Evolutionary conservation across 2,888 invertebrate species (phyloP).

Genomic region (Proisotoma minuta): DNA sequence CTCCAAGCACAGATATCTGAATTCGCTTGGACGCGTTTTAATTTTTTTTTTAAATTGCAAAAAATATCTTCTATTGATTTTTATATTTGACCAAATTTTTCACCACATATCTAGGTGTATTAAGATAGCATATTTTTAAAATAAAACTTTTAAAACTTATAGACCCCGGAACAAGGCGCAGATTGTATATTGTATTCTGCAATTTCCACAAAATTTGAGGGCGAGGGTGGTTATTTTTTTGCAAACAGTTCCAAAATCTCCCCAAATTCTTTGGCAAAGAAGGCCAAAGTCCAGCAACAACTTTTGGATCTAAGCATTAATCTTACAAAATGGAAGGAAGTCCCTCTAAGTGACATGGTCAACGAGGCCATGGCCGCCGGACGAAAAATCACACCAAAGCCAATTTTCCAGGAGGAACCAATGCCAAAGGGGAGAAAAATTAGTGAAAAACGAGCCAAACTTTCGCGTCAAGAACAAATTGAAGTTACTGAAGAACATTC

Average conservation of each 20-base stretch:
- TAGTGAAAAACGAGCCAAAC: not conserved
- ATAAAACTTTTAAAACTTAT: no score
- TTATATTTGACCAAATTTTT: no score
- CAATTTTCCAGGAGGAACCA: not conserved
- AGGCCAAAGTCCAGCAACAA: constrained; percentile 60
- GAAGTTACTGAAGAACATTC: no score
- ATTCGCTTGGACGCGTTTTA: no score
- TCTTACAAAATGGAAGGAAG: constrained; percentile 49
- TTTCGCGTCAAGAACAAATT: not conserved
- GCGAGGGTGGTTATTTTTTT: constrained; percentile 73
- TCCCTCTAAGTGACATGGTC: not conserved
- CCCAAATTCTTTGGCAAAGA: constrained; percentile 56
- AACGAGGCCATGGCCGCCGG: constrained; percentile 5
- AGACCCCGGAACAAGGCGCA: constrained; percentile 75
- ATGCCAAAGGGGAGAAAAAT: constrained; percentile 7
- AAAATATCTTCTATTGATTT: no score
- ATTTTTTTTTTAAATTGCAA: no score
- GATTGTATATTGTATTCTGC: constrained; percentile 70
- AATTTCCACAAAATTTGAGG: constrained; percentile 66
- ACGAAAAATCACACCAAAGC: not conserved
- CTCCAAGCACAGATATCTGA: no score
- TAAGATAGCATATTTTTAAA: no score
- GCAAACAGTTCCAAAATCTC: constrained; percentile 60
- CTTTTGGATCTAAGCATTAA: constrained; percentile 62
- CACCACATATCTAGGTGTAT: no score